phyloP scores from a whole-genome alignment of 2,113 vertebrate species.

The Suricata suricatta region DNA sequence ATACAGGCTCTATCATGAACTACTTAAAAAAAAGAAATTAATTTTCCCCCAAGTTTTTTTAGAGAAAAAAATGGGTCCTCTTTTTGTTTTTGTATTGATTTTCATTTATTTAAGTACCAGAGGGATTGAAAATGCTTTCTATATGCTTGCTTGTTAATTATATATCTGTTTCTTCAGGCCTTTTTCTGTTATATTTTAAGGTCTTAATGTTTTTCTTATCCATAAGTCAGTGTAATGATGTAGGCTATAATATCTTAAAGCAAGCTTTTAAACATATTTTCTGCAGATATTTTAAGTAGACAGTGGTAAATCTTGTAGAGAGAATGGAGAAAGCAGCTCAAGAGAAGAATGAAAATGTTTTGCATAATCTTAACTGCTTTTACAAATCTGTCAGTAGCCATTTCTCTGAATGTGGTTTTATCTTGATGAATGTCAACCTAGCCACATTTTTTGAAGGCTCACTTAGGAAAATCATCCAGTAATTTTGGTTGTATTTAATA shows the following conservation, averaged over 20 bases:
- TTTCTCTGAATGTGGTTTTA: background rate
- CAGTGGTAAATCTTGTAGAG: background rate
- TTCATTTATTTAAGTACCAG: slow-evolving; percentile 33
- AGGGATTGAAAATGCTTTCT: background rate
- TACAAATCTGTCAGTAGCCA: background rate
- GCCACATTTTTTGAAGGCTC: background rate
- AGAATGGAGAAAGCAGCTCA: background rate
- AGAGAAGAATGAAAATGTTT: background rate
- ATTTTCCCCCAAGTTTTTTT: background rate
- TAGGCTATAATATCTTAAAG: background rate
- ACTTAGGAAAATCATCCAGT: background rate
- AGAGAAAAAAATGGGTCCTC: background rate
- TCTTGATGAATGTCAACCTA: background rate
- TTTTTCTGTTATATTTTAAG: slow-evolving; percentile 23
- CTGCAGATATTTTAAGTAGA: background rate
- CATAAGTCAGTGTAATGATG: background rate
- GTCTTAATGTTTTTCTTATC: background rate
- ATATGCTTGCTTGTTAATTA: background rate
- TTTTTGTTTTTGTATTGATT: background rate
- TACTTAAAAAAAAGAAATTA: background rate
- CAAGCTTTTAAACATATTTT: background rate
- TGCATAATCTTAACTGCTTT: background rate
- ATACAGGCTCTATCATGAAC: background rate
- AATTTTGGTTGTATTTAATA: background rate
- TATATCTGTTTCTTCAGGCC: background rate